Conservation (phyloP, 2,797 vertebrate species). For the Emys orbicularis region DNA sequence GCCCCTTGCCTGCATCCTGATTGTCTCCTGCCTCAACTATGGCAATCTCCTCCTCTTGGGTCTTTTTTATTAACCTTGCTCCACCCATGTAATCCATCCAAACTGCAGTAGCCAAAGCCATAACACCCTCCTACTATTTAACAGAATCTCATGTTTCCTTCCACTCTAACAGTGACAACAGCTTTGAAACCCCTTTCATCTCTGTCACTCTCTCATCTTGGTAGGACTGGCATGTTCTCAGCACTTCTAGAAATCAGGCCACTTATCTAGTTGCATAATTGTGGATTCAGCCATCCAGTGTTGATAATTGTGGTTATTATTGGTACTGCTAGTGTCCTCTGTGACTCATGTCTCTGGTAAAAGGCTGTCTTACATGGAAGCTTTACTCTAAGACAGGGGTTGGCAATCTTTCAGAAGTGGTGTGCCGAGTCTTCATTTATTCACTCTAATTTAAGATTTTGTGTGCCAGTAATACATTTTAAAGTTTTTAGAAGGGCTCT, state of each 20-base stretch:
- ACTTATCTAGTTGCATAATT: background rate
- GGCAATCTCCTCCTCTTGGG: background rate
- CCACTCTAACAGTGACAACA: background rate
- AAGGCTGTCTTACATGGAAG: background rate
- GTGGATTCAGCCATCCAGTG: conserved; percentile 6
- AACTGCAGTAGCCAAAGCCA: background rate
- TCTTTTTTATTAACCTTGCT: background rate
- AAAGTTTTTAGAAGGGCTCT: too few species aligned
- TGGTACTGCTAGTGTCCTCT: background rate
- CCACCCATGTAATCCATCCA: background rate
- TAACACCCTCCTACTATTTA: background rate
- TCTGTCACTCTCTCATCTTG: background rate
- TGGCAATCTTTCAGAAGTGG: too few species aligned
- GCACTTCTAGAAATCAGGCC: background rate
- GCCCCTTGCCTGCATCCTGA: background rate
- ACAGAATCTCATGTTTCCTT: background rate
- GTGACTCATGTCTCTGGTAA: background rate
- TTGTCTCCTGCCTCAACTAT: background rate
- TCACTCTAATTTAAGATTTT: too few species aligned
- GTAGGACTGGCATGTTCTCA: background rate
- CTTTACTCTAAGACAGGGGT: background rate
- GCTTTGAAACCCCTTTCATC: background rate
- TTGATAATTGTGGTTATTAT: background rate
- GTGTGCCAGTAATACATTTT: too few species aligned
- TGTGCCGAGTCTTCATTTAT: too few species aligned